Percentiles rank a stretch among this genome's conserved stretches.
phyloP scores from a whole-genome alignment of 1,140 invertebrate genomes.

The Stenopsyche tienmushanensis region DNA sequence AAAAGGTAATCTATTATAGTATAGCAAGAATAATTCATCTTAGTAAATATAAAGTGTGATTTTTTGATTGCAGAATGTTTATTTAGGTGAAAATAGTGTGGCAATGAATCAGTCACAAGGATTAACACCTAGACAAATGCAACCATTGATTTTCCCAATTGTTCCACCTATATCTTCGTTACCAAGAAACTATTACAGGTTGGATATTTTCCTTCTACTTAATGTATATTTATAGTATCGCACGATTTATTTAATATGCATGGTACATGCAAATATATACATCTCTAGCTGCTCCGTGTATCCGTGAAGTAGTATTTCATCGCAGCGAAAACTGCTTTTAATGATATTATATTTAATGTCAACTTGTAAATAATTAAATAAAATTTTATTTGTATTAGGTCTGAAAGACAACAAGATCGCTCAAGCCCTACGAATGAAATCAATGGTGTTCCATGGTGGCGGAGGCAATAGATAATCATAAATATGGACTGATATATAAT shows the following conservation, averaged over 20 bases:
- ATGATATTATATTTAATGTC: too few species aligned
- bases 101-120: constrained; percentile 1
- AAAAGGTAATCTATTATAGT: too few species aligned
- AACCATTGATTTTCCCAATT: constrained; percentile 30
- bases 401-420: not conserved
- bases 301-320: too few species aligned
- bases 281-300: too few species aligned
- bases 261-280: too few species aligned
- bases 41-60: not conserved
- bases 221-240: too few species aligned
- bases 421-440: constrained; percentile 27
- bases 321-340: too few species aligned
- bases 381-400: not conserved
- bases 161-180: constrained; percentile 14
- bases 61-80: constrained; percentile 24
- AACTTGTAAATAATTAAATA: too few species aligned
- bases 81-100: constrained; percentile 13
- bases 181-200: constrained; percentile 36
- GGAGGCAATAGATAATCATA: constrained; percentile 22
- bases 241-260: too few species aligned
- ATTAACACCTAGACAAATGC: constrained; percentile 23
- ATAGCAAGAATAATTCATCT: not conserved
- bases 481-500: not conserved
- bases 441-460: constrained; percentile 39
- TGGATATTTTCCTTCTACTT: too few species aligned